phyloP scores from a whole-genome alignment of 2,797 vertebrate species.

The Meda fulgida region DNA sequence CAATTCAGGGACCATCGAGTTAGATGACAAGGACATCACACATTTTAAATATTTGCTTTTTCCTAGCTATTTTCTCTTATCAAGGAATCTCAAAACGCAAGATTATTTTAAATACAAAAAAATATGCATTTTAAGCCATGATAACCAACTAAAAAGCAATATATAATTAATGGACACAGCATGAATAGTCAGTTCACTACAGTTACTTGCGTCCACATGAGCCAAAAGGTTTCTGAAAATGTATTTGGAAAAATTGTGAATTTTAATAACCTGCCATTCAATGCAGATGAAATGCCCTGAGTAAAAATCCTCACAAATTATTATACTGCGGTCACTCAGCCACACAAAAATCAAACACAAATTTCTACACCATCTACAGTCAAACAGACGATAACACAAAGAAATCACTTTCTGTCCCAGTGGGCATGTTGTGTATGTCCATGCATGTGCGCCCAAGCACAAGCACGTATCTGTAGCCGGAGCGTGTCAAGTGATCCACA shows the following conservation, averaged over 20 bases:
- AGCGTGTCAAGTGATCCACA: constrained; percentile 52
- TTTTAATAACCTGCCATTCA: constrained; percentile 19
- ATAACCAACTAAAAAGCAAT: constrained; percentile 3
- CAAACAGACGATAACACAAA: constrained; percentile 23
- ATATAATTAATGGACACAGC: not conserved
- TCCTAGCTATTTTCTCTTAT: not conserved
- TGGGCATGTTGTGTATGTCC: constrained; percentile 19
- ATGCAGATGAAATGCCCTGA: not conserved
- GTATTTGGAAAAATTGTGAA: not conserved
- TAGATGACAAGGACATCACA: constrained; percentile 6
- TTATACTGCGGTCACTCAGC: not conserved
- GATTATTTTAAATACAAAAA: not conserved
- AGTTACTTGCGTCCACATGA: not conserved
- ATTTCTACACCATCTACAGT: constrained; percentile 37
- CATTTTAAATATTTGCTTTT: constrained; percentile 19
- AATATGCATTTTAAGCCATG: not conserved
- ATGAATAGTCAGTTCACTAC: not conserved
- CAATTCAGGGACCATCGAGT: not conserved
- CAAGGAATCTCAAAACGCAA: not conserved
- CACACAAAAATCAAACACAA: constrained; percentile 14
- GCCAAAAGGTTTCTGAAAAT: not conserved
- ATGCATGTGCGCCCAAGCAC: constrained; percentile 26
- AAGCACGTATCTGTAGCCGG: constrained; percentile 31
- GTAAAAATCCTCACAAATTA: not conserved
- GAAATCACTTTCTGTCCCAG: constrained; percentile 32